Base-by-base conservation (phyloP, 1,140 invertebrate species). In the Phocides pigmalion region DNA sequence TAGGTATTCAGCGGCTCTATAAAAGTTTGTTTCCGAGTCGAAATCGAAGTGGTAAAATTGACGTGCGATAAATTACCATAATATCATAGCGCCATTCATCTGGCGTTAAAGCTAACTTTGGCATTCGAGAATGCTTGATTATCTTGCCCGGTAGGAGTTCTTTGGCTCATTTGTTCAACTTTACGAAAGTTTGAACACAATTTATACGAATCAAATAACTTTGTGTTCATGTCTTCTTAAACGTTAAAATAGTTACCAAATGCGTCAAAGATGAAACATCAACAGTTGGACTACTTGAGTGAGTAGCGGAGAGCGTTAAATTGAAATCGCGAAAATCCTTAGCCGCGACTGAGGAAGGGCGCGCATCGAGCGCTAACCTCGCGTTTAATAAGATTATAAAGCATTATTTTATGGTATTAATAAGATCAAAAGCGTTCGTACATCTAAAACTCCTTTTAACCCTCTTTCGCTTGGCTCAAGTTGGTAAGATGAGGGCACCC, bases 321-420 rank as follows among this genome's bases (percentile, higher is more conserved):
- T 93, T 93, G 92, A 93, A 93, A 93, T 93, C 92, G 91, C 88
- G 87, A 90, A 80, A 76, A 73, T 73, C 69, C 67, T 92, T 61
- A 88, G 87, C 86, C 82, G 69, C 58, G 53, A 71, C n/a, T 44
- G 39, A 42, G 2, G 70, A 59, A 77, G 79, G 78, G 83, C 72
- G 75, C 73, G 69, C 64, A 76, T 80, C 74, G 74, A 82, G 86
- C 91, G 89, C 92, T 93, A 93, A 93, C 93, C 92, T 93, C 91
- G 92, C 90, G 92, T 93, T 93, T 94, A 93, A 94, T 94, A 93
- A 93, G 93, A 94, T 94, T 94, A 93, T 93, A 91, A 92, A 92
- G 93, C 92, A 93, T 93, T 94, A 94, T 94, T 93, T 94, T 93
- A 82, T 76, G 72, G 76, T 71, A 79, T 76, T 79, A 79, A 79